Conservation (phyloP, 2,113 vertebrate genomes). For the Platycercus adscitus region DNA sequence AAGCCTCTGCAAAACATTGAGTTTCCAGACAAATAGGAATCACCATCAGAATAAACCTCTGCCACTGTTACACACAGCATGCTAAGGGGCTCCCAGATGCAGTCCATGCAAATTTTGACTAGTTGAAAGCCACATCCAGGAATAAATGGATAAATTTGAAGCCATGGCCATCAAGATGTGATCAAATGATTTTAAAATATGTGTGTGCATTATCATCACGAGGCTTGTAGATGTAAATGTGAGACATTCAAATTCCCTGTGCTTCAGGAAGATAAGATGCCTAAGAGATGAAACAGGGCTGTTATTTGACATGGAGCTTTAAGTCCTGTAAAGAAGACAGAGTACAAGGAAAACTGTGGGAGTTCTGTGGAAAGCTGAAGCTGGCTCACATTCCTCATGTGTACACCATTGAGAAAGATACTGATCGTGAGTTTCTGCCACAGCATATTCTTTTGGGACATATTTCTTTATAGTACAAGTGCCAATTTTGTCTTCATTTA, state of each 20-base stretch:
- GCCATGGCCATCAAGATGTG: background rate
- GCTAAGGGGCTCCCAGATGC: background rate
- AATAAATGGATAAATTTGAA: background rate
- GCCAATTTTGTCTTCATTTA: background rate
- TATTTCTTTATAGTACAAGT: background rate
- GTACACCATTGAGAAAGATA: background rate
- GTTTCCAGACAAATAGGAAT: background rate
- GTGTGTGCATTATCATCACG: background rate
- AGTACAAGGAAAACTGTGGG: background rate
- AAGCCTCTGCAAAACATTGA: background rate
- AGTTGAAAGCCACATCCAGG: background rate
- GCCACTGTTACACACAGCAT: background rate
- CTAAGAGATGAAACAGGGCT: background rate
- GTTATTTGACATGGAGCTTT: background rate
- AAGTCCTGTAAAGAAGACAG: background rate
- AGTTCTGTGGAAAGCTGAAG: background rate
- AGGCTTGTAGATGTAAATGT: background rate
- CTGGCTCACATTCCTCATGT: background rate
- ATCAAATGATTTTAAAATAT: background rate
- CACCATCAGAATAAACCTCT: background rate
- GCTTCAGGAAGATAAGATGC: background rate
- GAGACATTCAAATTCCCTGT: background rate
- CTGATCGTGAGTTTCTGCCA: background rate
- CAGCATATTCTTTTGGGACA: background rate
- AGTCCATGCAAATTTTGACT: background rate